phyloP scores from a whole-genome alignment of 2,113 vertebrate species.

The Acanthisitta chloris region DNA sequence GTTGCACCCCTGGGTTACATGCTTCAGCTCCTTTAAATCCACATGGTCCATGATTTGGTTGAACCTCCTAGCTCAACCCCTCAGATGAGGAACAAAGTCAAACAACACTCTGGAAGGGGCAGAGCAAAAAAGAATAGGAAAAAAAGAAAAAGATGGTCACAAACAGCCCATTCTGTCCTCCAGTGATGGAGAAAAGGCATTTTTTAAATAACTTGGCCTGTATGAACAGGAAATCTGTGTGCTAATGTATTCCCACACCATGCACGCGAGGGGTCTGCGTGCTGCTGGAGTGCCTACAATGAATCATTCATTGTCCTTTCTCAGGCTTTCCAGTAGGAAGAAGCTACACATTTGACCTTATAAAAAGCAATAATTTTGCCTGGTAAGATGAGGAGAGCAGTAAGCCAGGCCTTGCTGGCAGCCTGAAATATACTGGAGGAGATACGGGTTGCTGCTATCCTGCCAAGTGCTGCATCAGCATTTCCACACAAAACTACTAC shows the following conservation, averaged over 20 bases:
- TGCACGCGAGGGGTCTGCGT: neutral
- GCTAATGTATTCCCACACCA: neutral
- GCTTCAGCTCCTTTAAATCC: neutral
- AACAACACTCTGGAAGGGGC: neutral
- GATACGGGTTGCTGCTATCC: neutral
- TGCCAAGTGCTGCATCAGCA: neutral
- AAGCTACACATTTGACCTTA: conserved; percentile 56
- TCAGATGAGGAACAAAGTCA: neutral
- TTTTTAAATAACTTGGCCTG: conserved; percentile 32
- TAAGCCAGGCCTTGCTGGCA: conserved; percentile 6
- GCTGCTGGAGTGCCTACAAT: neutral
- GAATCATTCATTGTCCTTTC: conserved; percentile 43
- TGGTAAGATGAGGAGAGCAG: neutral
- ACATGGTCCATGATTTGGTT: neutral
- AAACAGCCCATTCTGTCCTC: conserved; percentile 5
- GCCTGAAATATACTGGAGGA: neutral
- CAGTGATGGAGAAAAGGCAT: neutral
- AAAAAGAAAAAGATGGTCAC: neutral
- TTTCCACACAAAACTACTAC: neutral
- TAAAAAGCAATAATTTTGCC: conserved; percentile 20
- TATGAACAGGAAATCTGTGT: neutral
- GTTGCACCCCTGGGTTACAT: neutral
- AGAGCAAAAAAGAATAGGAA: neutral
- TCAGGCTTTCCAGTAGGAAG: conserved; percentile 51
- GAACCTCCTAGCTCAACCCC: neutral